phyloP scores from a whole-genome alignment of 2,797 vertebrate genomes.

The Steatocranus sp. region DNA sequence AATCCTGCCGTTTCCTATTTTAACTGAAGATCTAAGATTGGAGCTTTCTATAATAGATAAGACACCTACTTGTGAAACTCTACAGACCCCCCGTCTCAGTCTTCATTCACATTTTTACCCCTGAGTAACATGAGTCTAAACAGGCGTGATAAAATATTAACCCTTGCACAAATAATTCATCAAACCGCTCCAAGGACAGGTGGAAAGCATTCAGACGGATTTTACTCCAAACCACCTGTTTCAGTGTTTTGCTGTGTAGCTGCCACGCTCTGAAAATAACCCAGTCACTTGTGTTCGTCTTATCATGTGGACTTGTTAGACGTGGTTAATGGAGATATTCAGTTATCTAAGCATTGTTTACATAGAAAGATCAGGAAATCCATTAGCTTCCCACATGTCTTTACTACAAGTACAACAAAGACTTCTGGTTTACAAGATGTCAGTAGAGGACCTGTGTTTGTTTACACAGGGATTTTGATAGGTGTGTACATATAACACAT shows the following conservation, averaged over 20 bases:
- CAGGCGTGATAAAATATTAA: constrained; percentile 59
- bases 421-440: background rate
- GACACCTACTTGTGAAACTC: background rate
- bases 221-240: background rate
- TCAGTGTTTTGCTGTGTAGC: background rate
- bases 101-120: constrained; percentile 32
- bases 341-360: constrained; percentile 2
- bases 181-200: constrained; percentile 6
- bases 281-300: background rate
- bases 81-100: background rate
- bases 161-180: constrained; percentile 61
- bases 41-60: background rate
- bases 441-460: constrained; percentile 8
- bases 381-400: background rate
- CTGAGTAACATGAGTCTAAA: constrained; percentile 45
- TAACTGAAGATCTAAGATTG: background rate
- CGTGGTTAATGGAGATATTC: background rate
- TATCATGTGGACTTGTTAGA: background rate
- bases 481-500: background rate
- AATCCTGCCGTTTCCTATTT: background rate
- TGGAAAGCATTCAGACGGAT: background rate
- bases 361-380: constrained; percentile 3
- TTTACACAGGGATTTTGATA: constrained; percentile 11
- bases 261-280: background rate
- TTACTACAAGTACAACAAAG: background rate